A percentile compares a stretch with the other conserved stretches of the same genome.
These are phyloP conservation scores for Chiloscyllium plagiosum DNA, from an alignment of 2,113 vertebrate species.

Conservation along the genomic window DNA sequence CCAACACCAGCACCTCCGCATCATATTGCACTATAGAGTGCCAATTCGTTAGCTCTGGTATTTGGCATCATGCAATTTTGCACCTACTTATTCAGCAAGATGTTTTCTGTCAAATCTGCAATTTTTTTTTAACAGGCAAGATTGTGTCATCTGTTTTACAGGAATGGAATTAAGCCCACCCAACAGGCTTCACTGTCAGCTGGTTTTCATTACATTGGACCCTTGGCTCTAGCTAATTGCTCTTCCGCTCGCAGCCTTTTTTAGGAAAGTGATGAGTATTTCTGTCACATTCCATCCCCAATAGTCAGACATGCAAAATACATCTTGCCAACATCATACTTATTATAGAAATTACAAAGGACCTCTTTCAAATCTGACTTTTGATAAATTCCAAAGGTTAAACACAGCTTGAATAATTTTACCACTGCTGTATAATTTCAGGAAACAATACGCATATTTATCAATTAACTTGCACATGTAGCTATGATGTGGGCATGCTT, in stretches of 20 bases:
- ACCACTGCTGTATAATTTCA: background rate
- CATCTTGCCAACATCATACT: background rate
- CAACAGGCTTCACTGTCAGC: background rate
- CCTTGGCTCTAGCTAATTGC: background rate
- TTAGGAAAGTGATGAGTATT: background rate
- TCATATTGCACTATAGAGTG: no score
- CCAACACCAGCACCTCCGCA: no score
- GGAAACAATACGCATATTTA: background rate
- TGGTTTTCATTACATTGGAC: background rate
- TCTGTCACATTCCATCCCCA: background rate
- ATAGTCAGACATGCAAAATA: background rate
- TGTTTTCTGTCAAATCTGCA: background rate
- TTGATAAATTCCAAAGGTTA: background rate
- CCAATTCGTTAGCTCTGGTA: no score
- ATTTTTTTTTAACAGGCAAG: background rate
- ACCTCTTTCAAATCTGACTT: background rate
- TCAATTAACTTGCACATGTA: background rate
- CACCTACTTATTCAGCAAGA: background rate
- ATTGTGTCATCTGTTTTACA: background rate
- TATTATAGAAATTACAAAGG: background rate
- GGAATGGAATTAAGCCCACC: background rate
- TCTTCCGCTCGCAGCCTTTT: background rate
- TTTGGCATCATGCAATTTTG: no score
- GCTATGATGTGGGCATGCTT: background rate
- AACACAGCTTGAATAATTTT: background rate